phyloP scores from a whole-genome alignment of 2,888 invertebrate species.

The Punctoribates punctum region DNA sequence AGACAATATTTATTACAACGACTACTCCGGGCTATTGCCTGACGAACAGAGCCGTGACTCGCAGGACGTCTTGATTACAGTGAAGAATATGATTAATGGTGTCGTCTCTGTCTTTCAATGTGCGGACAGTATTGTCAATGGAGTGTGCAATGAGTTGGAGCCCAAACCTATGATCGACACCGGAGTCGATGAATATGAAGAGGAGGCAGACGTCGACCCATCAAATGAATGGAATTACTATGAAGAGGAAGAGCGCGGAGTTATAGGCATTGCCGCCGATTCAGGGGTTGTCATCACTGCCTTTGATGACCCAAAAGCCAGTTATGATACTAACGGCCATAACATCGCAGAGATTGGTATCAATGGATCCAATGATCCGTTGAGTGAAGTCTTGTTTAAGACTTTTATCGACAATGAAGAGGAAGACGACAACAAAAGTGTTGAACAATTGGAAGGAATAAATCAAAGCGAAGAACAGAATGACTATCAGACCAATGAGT shows the following conservation, averaged over 20 bases:
- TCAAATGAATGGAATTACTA: neutral
- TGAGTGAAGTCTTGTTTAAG: slow-evolving; percentile 50
- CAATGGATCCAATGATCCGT: too few relatives aligned
- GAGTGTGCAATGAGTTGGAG: neutral
- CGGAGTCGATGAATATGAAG: neutral
- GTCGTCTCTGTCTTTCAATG: slow-evolving; percentile 30
- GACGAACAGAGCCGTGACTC: neutral
- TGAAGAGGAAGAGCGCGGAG: neutral
- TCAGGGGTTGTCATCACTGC: neutral
- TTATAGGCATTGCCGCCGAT: neutral
- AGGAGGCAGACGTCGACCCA: neutral
- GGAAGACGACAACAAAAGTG: slow-evolving; percentile 43
- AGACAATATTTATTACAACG: slow-evolving; percentile 30
- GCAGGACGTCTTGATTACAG: neutral
- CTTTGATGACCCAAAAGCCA: neutral
- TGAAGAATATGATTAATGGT: neutral
- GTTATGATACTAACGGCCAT: neutral
- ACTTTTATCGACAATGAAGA: slow-evolving; percentile 51
- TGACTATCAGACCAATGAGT: neutral
- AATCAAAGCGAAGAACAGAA: neutral
- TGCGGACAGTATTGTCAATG: neutral
- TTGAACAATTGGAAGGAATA: neutral
- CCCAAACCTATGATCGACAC: slow-evolving; percentile 10
- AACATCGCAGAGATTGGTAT: too few relatives aligned
- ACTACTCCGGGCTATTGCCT: neutral